Percentiles rank a stretch among this genome's conserved stretches.
Evolutionary conservation across 2,113 vertebrate genomes (phyloP).

Genomic region (Centrocercus urophasianus): DNA sequence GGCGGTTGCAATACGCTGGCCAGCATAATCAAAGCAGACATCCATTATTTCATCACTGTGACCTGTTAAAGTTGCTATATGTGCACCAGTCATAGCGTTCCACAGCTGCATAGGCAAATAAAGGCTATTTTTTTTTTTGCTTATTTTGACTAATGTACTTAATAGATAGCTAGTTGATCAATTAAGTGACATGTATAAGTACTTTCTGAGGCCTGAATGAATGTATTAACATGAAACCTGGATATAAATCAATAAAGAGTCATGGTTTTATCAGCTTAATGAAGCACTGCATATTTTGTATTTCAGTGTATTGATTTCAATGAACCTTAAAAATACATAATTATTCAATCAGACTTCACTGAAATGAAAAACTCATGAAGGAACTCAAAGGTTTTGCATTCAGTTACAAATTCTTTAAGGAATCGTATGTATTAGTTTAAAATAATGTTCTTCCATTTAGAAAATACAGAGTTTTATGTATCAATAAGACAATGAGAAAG

Average conservation of each 20-base stretch:
- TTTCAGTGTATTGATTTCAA: not conserved
- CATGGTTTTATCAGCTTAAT: not conserved
- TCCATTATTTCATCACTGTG: slow-evolving; percentile 91
- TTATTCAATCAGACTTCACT: not conserved
- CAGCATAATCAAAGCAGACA: slow-evolving; percentile 91
- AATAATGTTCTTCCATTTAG: not conserved
- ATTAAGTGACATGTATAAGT: not conserved
- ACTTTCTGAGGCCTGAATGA: not conserved
- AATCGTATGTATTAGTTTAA: not conserved
- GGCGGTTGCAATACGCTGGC: slow-evolving; percentile 90
- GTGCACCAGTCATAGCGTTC: slow-evolving; percentile 83
- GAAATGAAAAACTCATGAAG: not conserved
- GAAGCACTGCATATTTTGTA: not conserved
- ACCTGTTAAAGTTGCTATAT: slow-evolving; percentile 84
- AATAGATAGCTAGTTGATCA: not conserved
- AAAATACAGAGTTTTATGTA: not conserved
- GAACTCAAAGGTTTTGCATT: not conserved
- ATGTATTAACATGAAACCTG: not conserved
- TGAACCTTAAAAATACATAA: not conserved
- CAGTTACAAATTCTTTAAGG: not conserved
- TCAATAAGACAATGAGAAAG: not conserved
- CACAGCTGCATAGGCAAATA: slow-evolving; percentile 82
- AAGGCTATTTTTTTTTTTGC: not conserved
- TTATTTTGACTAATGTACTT: not conserved
- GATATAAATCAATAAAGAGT: not conserved